A percentile compares a stretch with the other conserved stretches of the same genome.
Evolutionary conservation across 2,113 vertebrate genomes (phyloP).

Genomic region (Calonectris borealis): DNA sequence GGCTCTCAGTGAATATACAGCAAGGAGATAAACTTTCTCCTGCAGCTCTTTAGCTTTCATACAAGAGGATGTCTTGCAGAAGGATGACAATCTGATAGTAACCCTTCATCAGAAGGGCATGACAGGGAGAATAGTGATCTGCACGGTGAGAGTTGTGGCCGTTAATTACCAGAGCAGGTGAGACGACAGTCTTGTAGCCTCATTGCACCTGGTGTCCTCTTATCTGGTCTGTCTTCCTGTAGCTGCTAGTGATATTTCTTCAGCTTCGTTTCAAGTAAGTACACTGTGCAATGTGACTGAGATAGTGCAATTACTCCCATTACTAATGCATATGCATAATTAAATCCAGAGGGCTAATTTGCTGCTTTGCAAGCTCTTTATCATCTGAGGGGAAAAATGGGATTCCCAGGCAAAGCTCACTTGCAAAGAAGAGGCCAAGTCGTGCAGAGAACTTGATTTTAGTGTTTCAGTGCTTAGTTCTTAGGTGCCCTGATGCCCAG

Average conservation of each 20-base stretch:
- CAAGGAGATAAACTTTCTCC: not conserved
- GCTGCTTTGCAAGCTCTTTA: constrained; percentile 10
- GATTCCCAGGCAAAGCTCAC: not conserved
- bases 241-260: not conserved
- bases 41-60: not conserved
- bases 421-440: not conserved
- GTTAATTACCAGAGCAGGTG: not conserved
- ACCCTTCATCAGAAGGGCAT: not conserved
- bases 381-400: not conserved
- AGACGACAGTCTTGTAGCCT: not conserved
- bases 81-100: not conserved
- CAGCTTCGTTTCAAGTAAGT: not conserved
- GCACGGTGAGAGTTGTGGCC: not conserved
- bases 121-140: not conserved
- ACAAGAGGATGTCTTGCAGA: not conserved
- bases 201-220: not conserved
- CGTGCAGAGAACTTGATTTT: not conserved
- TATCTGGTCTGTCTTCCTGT: not conserved
- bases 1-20: not conserved
- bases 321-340: not conserved
- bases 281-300: not conserved
- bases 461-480: not conserved
- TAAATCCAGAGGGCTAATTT: constrained; percentile 9
- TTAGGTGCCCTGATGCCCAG: not conserved
- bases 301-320: not conserved